Conservation (phyloP, 2,888 invertebrate species). For the Stramonita haemastoma region DNA sequence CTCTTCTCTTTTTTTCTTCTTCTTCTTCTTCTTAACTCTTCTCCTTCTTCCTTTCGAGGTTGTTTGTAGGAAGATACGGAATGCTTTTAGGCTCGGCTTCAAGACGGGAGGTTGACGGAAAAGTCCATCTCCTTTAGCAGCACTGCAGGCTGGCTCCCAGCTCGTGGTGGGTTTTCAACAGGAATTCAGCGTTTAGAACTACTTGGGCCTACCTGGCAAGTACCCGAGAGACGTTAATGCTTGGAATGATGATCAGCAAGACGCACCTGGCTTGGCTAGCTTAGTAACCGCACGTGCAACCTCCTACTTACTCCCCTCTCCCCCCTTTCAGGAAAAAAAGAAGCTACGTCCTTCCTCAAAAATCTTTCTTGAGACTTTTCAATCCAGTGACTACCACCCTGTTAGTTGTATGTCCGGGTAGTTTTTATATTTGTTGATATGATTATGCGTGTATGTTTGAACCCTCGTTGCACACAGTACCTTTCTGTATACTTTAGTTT, state of each 20-base stretch:
- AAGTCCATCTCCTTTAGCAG: background rate
- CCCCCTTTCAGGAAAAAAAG: too few relatives aligned
- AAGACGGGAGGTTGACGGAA: background rate
- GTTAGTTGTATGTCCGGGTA: too few relatives aligned
- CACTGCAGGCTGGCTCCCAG: background rate
- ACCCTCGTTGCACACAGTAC: too few relatives aligned
- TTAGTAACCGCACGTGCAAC: background rate
- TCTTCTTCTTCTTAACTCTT: background rate
- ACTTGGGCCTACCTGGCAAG: background rate
- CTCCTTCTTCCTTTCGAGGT: background rate
- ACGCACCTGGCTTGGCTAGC: constrained; percentile 19
- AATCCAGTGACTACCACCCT: too few relatives aligned
- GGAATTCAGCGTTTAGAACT: background rate
- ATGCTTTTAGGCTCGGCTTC: background rate
- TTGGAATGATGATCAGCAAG: constrained; percentile 12
- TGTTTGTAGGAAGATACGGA: too few relatives aligned
- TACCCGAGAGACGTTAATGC: background rate
- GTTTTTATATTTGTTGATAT: too few relatives aligned
- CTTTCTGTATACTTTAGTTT: too few relatives aligned
- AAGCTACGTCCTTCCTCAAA: too few relatives aligned
- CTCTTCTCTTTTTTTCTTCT: background rate
- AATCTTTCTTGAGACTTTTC: too few relatives aligned
- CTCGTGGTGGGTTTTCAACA: background rate
- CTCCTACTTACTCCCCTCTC: background rate
- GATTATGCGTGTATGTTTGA: too few relatives aligned